phyloP scores from a whole-genome alignment of 2,888 invertebrate species.

The Rotaria magnacalcarata region DNA sequence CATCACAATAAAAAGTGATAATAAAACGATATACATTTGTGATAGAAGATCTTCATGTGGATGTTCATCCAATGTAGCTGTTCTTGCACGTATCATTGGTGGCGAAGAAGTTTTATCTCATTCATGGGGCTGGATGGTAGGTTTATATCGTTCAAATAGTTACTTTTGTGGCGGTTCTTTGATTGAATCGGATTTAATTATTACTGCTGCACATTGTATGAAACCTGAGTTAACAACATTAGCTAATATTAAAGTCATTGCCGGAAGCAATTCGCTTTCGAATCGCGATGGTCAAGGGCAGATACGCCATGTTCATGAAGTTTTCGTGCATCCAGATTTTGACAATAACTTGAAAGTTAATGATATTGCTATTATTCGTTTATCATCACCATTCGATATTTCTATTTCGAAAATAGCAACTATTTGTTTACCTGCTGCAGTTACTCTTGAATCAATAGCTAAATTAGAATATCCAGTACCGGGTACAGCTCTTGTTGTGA shows the following conservation, averaged over 20 bases:
- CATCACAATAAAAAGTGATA: not conserved
- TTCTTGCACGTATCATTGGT: not conserved
- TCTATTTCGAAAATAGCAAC: not conserved
- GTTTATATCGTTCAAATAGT: not conserved
- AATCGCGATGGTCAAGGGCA: not conserved
- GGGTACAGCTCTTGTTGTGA: not conserved
- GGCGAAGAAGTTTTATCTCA: not conserved
- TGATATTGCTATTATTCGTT: not conserved
- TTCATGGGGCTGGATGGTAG: not conserved
- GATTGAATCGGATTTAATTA: not conserved
- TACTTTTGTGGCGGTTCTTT: not conserved
- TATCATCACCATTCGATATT: not conserved
- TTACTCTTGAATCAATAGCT: not conserved
- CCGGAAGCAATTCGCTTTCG: not conserved
- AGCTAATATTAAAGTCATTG: not conserved
- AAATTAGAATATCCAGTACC: not conserved
- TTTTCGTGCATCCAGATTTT: not conserved
- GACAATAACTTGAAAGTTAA: not conserved
- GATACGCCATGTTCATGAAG: not conserved
- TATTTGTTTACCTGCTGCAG: not conserved
- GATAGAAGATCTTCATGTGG: not conserved
- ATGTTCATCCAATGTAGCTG: not conserved
- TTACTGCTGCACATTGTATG: not conserved
- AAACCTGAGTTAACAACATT: not conserved
- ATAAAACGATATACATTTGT: not conserved